Percentiles rank a stretch among this genome's conserved stretches.
These are phyloP conservation scores for Pseudomyrmex gracilis DNA, from an alignment of 1,140 invertebrate genomes.

Conservation along the genomic window DNA sequence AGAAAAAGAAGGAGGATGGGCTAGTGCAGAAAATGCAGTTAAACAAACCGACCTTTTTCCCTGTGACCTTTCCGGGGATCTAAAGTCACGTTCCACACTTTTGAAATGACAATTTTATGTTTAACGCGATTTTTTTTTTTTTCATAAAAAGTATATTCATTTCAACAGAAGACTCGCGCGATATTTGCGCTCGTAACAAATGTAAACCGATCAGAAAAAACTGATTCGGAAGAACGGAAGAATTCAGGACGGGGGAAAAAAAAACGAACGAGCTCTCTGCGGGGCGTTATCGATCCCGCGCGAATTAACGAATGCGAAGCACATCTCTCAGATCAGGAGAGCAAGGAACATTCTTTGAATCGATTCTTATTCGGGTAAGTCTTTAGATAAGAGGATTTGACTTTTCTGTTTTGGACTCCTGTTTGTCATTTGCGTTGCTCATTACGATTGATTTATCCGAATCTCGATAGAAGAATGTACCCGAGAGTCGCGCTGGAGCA, in stretches of 20 bases:
- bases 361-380: constrained; percentile 33
- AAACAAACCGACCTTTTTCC: background rate
- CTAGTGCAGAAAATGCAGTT: background rate
- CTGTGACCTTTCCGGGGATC: too few species aligned
- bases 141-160: too few species aligned
- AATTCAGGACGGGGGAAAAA: constrained; percentile 19
- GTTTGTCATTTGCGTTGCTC: constrained; percentile 44
- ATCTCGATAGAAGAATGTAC: constrained; percentile 33
- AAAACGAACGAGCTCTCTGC: constrained; percentile 28
- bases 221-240: background rate
- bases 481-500: background rate
- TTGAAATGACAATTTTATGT: background rate
- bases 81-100: constrained; percentile 5
- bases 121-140: background rate
- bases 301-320: constrained; percentile 33
- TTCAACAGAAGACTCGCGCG: background rate
- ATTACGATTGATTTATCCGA: constrained; percentile 31
- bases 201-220: background rate
- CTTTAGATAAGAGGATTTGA: constrained; percentile 8
- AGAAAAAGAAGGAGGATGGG: background rate
- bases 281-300: constrained; percentile 28
- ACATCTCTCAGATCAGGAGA: constrained; percentile 33
- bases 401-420: constrained; percentile 34
- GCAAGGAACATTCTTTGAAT: background rate
- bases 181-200: background rate